Evolutionary conservation across 2,113 vertebrate genomes (phyloP).

Genomic region (Abramis brama): DNA sequence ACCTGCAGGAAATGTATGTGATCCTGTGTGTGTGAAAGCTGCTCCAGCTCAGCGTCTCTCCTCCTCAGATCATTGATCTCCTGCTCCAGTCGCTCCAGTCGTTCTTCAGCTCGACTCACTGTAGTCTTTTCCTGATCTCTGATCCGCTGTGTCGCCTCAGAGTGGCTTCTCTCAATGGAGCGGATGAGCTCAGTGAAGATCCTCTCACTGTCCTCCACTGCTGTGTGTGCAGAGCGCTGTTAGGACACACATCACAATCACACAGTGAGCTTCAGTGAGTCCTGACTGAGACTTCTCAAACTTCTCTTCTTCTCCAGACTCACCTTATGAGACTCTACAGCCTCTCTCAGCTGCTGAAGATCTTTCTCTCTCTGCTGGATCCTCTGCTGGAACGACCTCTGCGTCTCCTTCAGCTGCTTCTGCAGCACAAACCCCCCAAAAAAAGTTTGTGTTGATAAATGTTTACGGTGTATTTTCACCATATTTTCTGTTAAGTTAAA

Average conservation of each 20-base stretch:
- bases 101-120: constrained; percentile 36
- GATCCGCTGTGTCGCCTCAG: constrained; percentile 49
- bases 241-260: not conserved
- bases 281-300: too few relatives aligned
- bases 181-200: constrained; percentile 53
- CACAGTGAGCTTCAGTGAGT: too few relatives aligned
- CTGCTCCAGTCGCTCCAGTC: constrained; percentile 27
- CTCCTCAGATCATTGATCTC: constrained; percentile 54
- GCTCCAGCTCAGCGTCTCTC: constrained; percentile 52
- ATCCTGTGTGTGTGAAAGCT: constrained; percentile 50
- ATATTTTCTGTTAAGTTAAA: too few relatives aligned
- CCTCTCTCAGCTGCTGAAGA: too few relatives aligned
- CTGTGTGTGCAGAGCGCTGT: constrained; percentile 47
- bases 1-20: constrained; percentile 51
- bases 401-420: too few relatives aligned
- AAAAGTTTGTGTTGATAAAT: too few relatives aligned
- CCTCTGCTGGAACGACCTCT: too few relatives aligned
- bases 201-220: constrained; percentile 50
- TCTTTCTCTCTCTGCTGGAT: too few relatives aligned
- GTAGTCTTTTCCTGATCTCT: constrained; percentile 38
- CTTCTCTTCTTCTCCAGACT: too few relatives aligned
- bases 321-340: too few relatives aligned
- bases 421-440: too few relatives aligned
- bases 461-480: too few relatives aligned
- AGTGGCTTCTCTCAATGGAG: constrained; percentile 42